Evolutionary conservation across 1,140 invertebrate genomes (phyloP).

Genomic region (Drosophila mojavensis): DNA sequence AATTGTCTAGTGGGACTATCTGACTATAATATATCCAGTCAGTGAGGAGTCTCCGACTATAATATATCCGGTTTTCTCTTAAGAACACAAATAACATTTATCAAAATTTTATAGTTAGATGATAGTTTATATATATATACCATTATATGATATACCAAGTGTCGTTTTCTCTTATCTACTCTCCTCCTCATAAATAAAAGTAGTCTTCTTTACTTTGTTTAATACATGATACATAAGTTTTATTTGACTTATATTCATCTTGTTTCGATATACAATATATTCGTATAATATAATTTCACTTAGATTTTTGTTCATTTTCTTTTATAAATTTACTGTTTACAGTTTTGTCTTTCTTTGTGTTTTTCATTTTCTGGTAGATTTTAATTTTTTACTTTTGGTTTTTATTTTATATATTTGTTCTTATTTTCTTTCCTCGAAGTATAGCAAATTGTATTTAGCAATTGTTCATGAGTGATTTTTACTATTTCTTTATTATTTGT

Average conservation of each 20-base stretch:
- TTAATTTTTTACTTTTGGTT: conserved; percentile 1
- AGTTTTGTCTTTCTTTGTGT: conserved; percentile 23
- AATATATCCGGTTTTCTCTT: too few species aligned
- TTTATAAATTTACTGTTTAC: conserved; percentile 51
- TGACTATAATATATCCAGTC: too few species aligned
- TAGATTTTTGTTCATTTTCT: conserved; percentile 53
- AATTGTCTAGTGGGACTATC: too few species aligned
- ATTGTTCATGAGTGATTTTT: conserved; percentile 44
- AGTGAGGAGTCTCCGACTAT: too few species aligned
- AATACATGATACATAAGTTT: conserved; percentile 83
- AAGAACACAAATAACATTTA: too few species aligned
- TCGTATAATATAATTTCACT: conserved; percentile 81
- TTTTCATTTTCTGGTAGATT: conserved; percentile 30
- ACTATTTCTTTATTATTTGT: conserved; percentile 42
- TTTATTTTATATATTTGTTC: conserved; percentile 1
- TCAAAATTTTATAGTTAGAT: too few species aligned
- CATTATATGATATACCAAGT: too few species aligned
- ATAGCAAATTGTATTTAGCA: conserved; percentile 73
- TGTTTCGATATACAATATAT: conserved; percentile 82
- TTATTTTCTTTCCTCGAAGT: conserved; percentile 59
- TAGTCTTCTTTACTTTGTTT: conserved; percentile 49
- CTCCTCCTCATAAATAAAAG: conserved; percentile 22
- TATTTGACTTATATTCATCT: conserved; percentile 79
- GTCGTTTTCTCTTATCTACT: neutral
- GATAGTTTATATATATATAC: too few species aligned